Conservation (phyloP, 2,113 vertebrate species). For the Coptodon rendalli region DNA sequence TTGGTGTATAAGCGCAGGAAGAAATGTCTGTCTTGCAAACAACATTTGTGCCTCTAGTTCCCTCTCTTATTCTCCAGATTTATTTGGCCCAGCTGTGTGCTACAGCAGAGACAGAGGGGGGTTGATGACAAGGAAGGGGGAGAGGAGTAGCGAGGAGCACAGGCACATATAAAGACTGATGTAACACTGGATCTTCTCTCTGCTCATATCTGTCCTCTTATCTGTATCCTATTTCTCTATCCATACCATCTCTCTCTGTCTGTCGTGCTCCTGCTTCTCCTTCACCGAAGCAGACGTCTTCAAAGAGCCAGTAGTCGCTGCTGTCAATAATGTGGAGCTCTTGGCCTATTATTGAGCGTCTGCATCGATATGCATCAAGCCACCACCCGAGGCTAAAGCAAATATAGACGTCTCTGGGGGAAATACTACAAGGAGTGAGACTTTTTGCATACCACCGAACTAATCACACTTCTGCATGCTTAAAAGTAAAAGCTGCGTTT, state of each 20-base stretch:
- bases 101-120: background rate
- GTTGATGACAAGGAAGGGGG: background rate
- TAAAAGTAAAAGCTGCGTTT: background rate
- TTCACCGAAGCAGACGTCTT: background rate
- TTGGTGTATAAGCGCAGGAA: background rate
- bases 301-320: background rate
- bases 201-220: background rate
- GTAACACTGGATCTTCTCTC: background rate
- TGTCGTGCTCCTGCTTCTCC: background rate
- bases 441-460: background rate
- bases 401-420: constrained; percentile 18
- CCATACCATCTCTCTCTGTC: background rate
- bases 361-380: constrained; percentile 47
- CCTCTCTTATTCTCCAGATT: background rate
- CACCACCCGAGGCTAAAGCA: constrained; percentile 26
- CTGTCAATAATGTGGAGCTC: constrained; percentile 37
- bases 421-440: background rate
- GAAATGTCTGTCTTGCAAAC: constrained; percentile 23
- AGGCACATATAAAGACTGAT: background rate
- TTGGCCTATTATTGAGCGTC: constrained; percentile 39
- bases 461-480: background rate
- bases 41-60: background rate
- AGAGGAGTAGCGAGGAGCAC: background rate
- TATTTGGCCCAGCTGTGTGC: background rate
- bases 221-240: background rate